These are phyloP conservation scores for Erebia epiphron DNA, from an alignment of 2,888 invertebrate genomes.

Conservation along the genomic window DNA sequence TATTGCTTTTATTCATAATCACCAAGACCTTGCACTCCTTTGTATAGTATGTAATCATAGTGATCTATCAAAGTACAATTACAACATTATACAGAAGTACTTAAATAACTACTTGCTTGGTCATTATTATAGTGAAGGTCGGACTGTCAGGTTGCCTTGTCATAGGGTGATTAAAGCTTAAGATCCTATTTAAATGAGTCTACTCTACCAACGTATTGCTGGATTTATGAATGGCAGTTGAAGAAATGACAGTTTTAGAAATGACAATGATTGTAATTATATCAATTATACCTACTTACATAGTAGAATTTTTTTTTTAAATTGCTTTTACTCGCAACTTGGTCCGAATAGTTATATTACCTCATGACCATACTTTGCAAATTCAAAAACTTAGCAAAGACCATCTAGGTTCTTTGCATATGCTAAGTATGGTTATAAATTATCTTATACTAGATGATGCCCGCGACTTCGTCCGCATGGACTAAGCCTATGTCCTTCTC, in stretches of 20 bases:
- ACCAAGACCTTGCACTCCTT: slow-evolving; percentile 33
- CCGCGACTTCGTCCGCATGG: no score
- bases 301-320: not conserved
- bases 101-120: slow-evolving; percentile 23
- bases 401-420: no score
- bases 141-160: slow-evolving; percentile 31
- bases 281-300: not conserved
- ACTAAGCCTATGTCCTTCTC: no score
- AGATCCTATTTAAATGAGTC: slow-evolving; percentile 38
- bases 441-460: no score
- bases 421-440: no score
- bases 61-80: slow-evolving; percentile 38
- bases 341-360: no score
- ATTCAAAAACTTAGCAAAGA: no score
- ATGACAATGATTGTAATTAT: not conserved
- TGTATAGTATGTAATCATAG: slow-evolving; percentile 31
- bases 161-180: slow-evolving; percentile 32
- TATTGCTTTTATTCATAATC: slow-evolving; percentile 23
- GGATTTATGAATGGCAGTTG: not conserved
- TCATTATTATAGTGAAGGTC: slow-evolving; percentile 37
- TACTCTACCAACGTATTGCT: slow-evolving; percentile 5
- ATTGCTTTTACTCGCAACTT: no score
- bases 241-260: no score
- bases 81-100: slow-evolving; percentile 24
- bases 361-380: no score